Evolutionary conservation across 2,888 invertebrate genomes (phyloP).

Genomic region (Agrochola circellaris): DNA sequence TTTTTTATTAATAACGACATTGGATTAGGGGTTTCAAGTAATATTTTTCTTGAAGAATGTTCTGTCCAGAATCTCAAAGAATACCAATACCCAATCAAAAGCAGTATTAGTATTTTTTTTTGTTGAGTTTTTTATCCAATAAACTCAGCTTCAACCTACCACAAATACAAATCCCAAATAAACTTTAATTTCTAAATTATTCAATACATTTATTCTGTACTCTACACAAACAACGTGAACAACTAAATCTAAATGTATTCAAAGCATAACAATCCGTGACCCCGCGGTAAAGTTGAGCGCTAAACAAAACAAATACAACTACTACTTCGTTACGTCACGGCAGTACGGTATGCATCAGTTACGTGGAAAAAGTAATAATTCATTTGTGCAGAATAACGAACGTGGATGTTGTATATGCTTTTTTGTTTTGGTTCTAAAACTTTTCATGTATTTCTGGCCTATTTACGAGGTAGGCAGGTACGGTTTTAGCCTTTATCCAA

Average conservation of each 20-base stretch:
- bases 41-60: background rate
- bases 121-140: no score
- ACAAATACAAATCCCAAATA: constrained; percentile 19
- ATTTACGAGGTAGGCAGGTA: background rate
- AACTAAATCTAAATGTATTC: constrained; percentile 52
- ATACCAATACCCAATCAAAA: background rate
- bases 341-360: constrained; percentile 23
- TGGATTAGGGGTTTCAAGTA: no score
- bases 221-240: constrained; percentile 35
- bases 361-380: constrained; percentile 47
- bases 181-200: constrained; percentile 18
- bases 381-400: constrained; percentile 34
- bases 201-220: constrained; percentile 24
- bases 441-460: background rate
- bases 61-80: background rate
- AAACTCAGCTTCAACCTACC: background rate
- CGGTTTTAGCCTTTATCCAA: background rate
- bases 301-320: constrained; percentile 52
- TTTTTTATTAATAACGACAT: background rate
- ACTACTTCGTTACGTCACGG: constrained; percentile 41
- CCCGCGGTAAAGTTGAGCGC: constrained; percentile 53
- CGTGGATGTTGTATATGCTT: background rate
- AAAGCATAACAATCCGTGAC: constrained; percentile 56
- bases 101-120: background rate
- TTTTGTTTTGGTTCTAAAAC: background rate